phyloP scores from a whole-genome alignment of 2,113 vertebrate genomes.

The Periophthalmus modestus region DNA sequence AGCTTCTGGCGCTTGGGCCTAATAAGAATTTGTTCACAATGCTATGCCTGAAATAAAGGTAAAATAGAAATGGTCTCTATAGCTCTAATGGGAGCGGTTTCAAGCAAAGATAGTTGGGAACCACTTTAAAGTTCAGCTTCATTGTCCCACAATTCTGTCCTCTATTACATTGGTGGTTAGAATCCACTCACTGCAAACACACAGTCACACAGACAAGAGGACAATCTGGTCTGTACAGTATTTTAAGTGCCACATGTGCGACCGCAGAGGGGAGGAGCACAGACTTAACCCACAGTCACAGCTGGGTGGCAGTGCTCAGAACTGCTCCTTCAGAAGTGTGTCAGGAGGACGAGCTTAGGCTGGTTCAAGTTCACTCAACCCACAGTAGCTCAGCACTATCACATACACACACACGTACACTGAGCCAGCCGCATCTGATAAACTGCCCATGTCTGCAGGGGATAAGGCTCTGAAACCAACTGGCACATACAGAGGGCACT shows the following conservation, averaged over 20 bases:
- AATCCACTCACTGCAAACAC: conserved; percentile 6
- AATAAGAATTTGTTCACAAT: neutral
- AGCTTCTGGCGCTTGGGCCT: no score
- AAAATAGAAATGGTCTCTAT: neutral
- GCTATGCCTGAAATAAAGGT: neutral
- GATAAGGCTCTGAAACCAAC: conserved; percentile 34
- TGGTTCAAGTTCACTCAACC: conserved; percentile 15
- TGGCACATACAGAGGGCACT: conserved; percentile 27
- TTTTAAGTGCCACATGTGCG: conserved; percentile 35
- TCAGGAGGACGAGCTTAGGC: conserved; percentile 54
- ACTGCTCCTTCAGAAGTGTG: conserved; percentile 53
- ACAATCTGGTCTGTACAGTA: conserved; percentile 17
- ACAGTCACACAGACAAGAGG: neutral
- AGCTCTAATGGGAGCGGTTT: neutral
- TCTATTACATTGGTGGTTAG: conserved; percentile 9
- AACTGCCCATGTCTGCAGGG: conserved; percentile 34
- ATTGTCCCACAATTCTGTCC: neutral
- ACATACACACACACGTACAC: conserved; percentile 14
- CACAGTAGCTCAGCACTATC: conserved; percentile 9
- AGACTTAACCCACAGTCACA: conserved; percentile 53
- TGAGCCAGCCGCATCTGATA: conserved; percentile 43
- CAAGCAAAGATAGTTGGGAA: neutral
- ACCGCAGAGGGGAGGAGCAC: conserved; percentile 52
- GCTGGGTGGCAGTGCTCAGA: conserved; percentile 41
- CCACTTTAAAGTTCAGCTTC: neutral